Percentiles rank a stretch among this genome's conserved stretches.
Conservation (phyloP, 37 sponge, comb jelly and placozoan species). For the Hormiphora californensis region DNA sequence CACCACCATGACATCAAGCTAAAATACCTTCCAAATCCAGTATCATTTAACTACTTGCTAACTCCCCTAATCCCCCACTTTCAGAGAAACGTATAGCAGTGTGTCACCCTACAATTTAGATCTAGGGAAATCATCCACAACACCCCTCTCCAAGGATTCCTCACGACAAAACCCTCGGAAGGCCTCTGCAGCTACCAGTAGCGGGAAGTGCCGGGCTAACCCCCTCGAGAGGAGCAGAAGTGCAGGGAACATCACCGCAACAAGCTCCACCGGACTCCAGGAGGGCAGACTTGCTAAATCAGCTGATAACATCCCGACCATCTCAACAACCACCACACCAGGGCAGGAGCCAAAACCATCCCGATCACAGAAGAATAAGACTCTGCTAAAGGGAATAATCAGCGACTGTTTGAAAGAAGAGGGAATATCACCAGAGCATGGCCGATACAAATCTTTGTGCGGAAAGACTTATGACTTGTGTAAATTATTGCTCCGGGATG, state of each 20-base stretch:
- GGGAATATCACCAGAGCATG: constrained; percentile 7
- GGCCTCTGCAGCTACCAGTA: not conserved
- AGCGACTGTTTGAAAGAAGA: constrained; percentile 1
- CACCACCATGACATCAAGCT: not conserved
- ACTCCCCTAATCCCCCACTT: not conserved
- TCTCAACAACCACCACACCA: not conserved
- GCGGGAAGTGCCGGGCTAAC: constrained; percentile 28
- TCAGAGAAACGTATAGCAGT: constrained; percentile 43
- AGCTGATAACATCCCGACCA: not conserved
- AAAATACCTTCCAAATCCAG: not conserved
- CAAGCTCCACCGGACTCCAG: not conserved
- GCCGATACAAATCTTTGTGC: constrained; percentile 30
- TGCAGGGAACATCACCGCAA: not conserved
- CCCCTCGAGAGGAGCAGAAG: constrained; percentile 20
- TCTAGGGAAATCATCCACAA: not conserved
- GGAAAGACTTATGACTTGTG: constrained; percentile 10
- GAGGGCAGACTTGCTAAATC: constrained; percentile 21
- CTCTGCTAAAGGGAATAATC: constrained; percentile 9
- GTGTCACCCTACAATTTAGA: constrained; percentile 25
- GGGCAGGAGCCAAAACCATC: not conserved
- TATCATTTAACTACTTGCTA: not conserved
- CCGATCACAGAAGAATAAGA: constrained; percentile 41
- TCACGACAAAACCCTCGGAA: not conserved
- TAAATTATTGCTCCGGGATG: not conserved
- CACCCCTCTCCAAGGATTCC: not conserved